phyloP scores from a whole-genome alignment of 1,140 invertebrate genomes.

The Thaumatotibia leucotreta region DNA sequence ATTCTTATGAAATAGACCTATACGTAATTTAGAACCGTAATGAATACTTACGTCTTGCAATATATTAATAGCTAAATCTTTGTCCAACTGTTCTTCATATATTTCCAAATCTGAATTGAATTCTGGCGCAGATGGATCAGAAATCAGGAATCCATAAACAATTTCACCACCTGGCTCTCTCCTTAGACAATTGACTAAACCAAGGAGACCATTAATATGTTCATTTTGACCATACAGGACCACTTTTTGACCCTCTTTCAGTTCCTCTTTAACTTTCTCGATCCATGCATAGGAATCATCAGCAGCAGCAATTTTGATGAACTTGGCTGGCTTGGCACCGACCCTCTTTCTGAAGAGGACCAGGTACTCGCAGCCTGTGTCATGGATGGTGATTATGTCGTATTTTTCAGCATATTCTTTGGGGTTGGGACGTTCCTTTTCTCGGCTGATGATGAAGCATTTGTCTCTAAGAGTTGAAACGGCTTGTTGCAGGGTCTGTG shows the following conservation, averaged over 20 bases:
- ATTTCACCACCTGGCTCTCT: constrained; percentile 83
- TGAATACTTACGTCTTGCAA: constrained; percentile 77
- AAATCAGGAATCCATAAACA: constrained; percentile 79
- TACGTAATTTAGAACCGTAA: not conserved
- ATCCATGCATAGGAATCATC: constrained; percentile 63
- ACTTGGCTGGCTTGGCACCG: constrained; percentile 62
- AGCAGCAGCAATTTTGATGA: constrained; percentile 47
- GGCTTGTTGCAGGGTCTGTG: constrained; percentile 61
- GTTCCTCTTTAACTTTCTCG: constrained; percentile 72
- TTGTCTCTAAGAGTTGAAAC: constrained; percentile 58
- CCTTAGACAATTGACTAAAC: constrained; percentile 86
- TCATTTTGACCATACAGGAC: constrained; percentile 80
- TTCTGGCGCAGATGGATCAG: constrained; percentile 80
- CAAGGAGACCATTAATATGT: constrained; percentile 86
- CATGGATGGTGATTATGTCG: constrained; percentile 63
- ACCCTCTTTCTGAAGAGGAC: constrained; percentile 64
- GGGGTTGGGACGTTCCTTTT: constrained; percentile 53
- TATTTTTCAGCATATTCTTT: constrained; percentile 49
- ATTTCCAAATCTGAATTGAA: constrained; percentile 81
- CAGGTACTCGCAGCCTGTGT: constrained; percentile 63
- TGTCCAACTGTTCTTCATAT: constrained; percentile 80
- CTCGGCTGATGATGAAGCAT: constrained; percentile 74
- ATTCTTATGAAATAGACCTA: too few relatives aligned
- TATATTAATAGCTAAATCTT: constrained; percentile 91
- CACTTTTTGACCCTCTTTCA: constrained; percentile 76